phyloP scores from a whole-genome alignment of 2,797 vertebrate genomes.

The Microctenopoma lineatum region DNA sequence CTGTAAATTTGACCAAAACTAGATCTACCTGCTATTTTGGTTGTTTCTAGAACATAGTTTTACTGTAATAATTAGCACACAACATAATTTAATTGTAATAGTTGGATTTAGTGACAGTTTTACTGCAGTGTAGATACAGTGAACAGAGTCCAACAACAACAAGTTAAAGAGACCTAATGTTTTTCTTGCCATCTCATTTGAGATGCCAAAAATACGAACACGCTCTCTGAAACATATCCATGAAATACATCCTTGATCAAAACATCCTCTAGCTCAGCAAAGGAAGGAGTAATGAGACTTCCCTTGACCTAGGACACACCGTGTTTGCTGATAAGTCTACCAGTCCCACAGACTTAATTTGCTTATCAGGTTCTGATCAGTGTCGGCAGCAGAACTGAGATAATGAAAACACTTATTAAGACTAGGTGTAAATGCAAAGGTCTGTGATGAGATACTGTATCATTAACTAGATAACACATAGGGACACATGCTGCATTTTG shows the following conservation, averaged over 20 bases:
- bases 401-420: slow-evolving; percentile 8
- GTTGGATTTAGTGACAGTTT: neutral
- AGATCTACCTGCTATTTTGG: no score
- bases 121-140: neutral
- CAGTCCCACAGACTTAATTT: neutral
- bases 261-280: neutral
- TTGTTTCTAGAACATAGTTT: no score
- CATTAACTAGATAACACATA: slow-evolving; percentile 24
- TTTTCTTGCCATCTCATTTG: no score
- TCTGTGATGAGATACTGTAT: slow-evolving; percentile 2
- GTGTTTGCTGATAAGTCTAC: slow-evolving; percentile 15
- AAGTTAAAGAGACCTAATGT: neutral
- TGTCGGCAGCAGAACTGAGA: neutral
- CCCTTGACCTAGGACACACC: slow-evolving; percentile 9
- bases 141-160: no score
- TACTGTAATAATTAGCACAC: neutral
- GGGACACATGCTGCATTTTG: neutral
- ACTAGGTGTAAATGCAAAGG: neutral
- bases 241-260: neutral
- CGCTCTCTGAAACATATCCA: neutral
- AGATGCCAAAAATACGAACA: neutral
- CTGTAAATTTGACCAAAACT: no score
- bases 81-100: neutral
- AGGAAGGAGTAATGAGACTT: neutral
- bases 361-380: slow-evolving; percentile 9